Evolutionary conservation across 1,140 invertebrate species (phyloP).

Genomic region (Drosophila pallidifrons): DNA sequence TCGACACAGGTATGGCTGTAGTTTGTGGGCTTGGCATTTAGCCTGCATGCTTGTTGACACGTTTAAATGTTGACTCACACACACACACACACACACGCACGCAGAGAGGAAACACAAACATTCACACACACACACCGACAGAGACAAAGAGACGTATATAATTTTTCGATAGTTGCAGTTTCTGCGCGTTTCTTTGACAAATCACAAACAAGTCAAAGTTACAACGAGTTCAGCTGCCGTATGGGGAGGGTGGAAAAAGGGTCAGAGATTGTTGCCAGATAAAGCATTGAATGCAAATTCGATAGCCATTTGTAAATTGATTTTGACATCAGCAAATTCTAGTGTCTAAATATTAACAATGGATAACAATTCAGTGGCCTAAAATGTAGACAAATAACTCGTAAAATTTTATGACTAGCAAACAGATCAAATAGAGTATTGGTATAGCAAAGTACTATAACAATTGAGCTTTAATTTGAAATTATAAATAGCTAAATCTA

Average conservation of each 20-base stretch:
- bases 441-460: no score
- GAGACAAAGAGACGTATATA: neutral
- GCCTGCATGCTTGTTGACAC: constrained; percentile 77
- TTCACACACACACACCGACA: constrained; percentile 4
- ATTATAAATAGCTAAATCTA: no score
- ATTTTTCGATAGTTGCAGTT: constrained; percentile 9
- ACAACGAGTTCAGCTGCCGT: constrained; percentile 66
- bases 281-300: constrained; percentile 65
- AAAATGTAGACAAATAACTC: constrained; percentile 6
- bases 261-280: neutral
- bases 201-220: constrained; percentile 76
- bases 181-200: constrained; percentile 55
- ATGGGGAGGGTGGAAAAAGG: neutral
- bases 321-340: constrained; percentile 57
- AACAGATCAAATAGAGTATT: no score
- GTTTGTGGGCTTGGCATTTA: constrained; percentile 54
- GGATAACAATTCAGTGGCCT: neutral
- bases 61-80: constrained; percentile 72
- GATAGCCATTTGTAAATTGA: constrained; percentile 73
- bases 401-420: no score
- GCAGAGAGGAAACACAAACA: constrained; percentile 9
- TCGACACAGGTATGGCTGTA: constrained; percentile 31
- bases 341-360: constrained; percentile 34
- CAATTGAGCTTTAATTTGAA: no score
- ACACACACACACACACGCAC: constrained; percentile 21